Evolutionary conservation across 2,797 vertebrate species (phyloP), one percentile per base, ranked within the genome.

Genomic region (Sebastes reedi): DNA sequence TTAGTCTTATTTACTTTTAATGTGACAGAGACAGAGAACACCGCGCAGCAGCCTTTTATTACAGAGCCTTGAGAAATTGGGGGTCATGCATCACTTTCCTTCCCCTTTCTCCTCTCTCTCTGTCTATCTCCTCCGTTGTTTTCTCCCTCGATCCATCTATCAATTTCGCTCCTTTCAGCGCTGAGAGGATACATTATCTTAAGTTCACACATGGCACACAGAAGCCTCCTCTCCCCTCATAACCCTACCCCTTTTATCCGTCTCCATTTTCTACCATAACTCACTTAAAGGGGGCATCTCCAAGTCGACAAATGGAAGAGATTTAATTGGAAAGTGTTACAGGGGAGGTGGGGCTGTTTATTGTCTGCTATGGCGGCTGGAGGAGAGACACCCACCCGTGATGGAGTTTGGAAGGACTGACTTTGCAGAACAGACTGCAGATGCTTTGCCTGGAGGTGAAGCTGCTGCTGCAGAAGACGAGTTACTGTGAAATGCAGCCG

Each of bases 1-100:
- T 95, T 93, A 93, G 91, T 95, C 94, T 95, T 94, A 92, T 94
- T 94, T 92, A 92, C 92, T 93, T 92, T 91, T 94, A 95, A 93
- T 95, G 92, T 93, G 93, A 93, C 94, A 94, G 88, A 94, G 93
- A 94, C 89, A 83, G 86, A 95, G 89, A 92, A 85, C 90, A 87
- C 78, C 86, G 81, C 90, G 86, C 88, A 77, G 80, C 87, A 89
- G 86, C 85, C 94, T 90, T 93, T 93, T 94, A 92, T 93, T 93
- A 93, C 88, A 92, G 85, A 90, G 92, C 87, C 94, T 94, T 93
- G 84, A 93, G 87, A 92, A 88, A 94, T 91, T 86, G 86, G 71
- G 81, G 88, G 86, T 88, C 87, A 88, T 91, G 86, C 88, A 91
- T 94, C 92, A 92, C 90, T 90, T 79, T 83, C 87, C n/a, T 82